Evolutionary conservation across 2,113 vertebrate species (phyloP).

Genomic region (Anser brachyrhynchus): DNA sequence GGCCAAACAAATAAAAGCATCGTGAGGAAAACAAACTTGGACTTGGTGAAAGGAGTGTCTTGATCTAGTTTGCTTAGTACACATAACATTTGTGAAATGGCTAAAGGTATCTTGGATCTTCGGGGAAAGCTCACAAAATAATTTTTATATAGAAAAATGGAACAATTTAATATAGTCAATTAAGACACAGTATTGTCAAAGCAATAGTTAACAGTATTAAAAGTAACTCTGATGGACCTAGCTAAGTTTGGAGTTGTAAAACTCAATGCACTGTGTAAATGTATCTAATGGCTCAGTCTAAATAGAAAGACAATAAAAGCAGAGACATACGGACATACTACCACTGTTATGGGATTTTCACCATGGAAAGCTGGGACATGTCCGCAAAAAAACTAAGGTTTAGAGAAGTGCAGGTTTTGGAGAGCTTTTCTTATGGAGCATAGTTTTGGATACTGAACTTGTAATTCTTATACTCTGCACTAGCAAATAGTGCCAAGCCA

Average conservation of each 20-base stretch:
- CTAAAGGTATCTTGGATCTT: neutral
- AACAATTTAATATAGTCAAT: neutral
- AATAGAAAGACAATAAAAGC: neutral
- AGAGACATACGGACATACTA: neutral
- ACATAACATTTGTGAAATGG: neutral
- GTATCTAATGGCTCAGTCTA: neutral
- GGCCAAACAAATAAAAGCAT: neutral
- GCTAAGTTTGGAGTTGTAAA: neutral
- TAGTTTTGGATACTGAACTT: neutral
- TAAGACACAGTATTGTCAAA: neutral
- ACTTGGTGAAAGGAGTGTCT: neutral
- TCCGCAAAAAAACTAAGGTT: neutral
- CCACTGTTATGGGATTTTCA: neutral
- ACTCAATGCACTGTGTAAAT: neutral
- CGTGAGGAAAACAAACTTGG: neutral
- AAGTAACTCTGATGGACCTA: neutral
- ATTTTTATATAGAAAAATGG: neutral
- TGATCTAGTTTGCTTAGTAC: neutral
- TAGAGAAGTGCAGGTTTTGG: neutral
- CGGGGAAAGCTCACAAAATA: neutral
- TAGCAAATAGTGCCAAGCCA: neutral
- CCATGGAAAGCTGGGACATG: neutral
- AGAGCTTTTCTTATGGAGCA: neutral
- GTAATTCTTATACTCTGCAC: neutral
- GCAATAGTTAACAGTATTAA: neutral